Evolutionary conservation across 2,888 invertebrate species (phyloP).

Genomic region (Standfussiana lucernea): DNA sequence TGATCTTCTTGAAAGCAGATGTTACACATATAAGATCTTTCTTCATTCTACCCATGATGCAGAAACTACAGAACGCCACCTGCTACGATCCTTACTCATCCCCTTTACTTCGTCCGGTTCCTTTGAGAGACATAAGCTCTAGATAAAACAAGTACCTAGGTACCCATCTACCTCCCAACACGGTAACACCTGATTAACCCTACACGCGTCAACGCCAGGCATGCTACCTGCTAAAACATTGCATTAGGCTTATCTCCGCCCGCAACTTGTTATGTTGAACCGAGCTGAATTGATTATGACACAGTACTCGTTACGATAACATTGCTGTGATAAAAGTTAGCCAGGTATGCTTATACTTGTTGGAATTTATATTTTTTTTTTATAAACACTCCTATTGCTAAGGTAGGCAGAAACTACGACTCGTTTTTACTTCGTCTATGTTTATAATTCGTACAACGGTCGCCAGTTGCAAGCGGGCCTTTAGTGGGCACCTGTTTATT

Average conservation of each 20-base stretch:
- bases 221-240: neutral
- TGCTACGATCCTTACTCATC: neutral
- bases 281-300: slow-evolving; percentile 40
- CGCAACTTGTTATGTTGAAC: slow-evolving; percentile 27
- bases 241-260: slow-evolving; percentile 28
- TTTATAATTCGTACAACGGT: neutral
- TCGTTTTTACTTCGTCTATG: neutral
- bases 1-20: neutral
- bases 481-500: neutral
- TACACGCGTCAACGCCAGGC: slow-evolving; percentile 8
- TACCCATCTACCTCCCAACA: neutral
- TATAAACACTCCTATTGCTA: no score
- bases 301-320: slow-evolving; percentile 4
- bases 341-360: neutral
- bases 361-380: no score
- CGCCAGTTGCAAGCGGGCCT: no score
- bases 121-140: neutral
- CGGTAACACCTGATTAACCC: slow-evolving; percentile 7
- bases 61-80: neutral
- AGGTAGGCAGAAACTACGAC: neutral
- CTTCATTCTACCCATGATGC: neutral
- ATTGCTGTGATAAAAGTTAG: neutral
- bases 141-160: neutral
- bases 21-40: neutral
- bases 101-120: neutral